Evolutionary conservation across 1,140 invertebrate species (phyloP).

Genomic region (Drosophila murphyi): DNA sequence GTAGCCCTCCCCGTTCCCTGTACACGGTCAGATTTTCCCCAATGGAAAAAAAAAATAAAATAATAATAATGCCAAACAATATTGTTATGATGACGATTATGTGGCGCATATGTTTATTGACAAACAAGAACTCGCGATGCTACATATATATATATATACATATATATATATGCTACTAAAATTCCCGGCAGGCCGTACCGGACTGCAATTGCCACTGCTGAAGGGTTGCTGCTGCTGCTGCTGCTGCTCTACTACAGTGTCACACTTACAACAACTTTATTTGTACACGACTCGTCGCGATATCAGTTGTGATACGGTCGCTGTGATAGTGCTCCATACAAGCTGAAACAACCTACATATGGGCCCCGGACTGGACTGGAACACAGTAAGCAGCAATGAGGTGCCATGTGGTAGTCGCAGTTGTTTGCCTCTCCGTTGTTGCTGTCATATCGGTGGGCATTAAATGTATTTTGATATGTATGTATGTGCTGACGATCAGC

Average conservation of each 20-base stretch:
- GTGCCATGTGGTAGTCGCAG: constrained; percentile 19
- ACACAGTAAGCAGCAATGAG: not conserved
- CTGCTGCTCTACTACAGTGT: constrained; percentile 31
- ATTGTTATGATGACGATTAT: constrained; percentile 67
- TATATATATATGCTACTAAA: constrained; percentile 39
- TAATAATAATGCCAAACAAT: constrained; percentile 61
- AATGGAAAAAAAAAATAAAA: constrained; percentile 9
- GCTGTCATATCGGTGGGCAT: constrained; percentile 26
- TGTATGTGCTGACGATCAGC: constrained; percentile 32
- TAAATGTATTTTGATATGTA: constrained; percentile 42
- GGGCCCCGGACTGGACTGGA: not conserved
- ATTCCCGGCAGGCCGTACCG: constrained; percentile 35
- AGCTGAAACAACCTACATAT: constrained; percentile 42
- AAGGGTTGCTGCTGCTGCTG: not conserved
- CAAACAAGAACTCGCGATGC: constrained; percentile 52
- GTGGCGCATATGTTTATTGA: constrained; percentile 81
- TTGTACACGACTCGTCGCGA: constrained; percentile 58
- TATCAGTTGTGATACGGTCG: constrained; percentile 56
- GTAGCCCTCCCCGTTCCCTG: not conserved
- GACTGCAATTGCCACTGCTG: constrained; percentile 13
- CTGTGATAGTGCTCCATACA: constrained; percentile 52
- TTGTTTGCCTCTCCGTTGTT: constrained; percentile 26
- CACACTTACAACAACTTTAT: constrained; percentile 47
- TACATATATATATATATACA: no score
- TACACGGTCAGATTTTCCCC: not conserved